A percentile compares a stretch with the other conserved stretches of the same genome.
phyloP scores from a whole-genome alignment of 1,140 invertebrate species.

The Scaptomyza montana region DNA sequence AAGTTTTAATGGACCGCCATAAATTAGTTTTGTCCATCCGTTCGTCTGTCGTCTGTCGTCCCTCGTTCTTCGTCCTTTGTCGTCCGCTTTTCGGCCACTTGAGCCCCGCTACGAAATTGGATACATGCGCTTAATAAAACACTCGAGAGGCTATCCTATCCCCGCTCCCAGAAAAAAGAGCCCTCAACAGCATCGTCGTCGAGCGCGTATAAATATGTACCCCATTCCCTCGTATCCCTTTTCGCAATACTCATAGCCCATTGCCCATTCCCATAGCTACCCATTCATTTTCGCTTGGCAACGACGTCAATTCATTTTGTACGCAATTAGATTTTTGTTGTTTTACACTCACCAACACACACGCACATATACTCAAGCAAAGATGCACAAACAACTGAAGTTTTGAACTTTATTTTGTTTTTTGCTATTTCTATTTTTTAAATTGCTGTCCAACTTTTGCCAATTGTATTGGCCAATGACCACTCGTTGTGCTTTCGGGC shows the following conservation, averaged over 20 bases:
- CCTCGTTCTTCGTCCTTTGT: neutral
- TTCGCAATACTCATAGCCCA: too few relatives aligned
- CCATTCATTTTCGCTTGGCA: constrained; percentile 76
- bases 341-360: constrained; percentile 28
- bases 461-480: constrained; percentile 60
- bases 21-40: constrained; percentile 65
- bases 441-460: constrained; percentile 61
- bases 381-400: constrained; percentile 32
- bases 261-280: constrained; percentile 36
- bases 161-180: neutral
- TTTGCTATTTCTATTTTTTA: constrained; percentile 32
- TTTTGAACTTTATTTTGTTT: constrained; percentile 48
- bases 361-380: constrained; percentile 30
- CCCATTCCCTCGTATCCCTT: neutral
- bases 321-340: constrained; percentile 75
- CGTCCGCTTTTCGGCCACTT: constrained; percentile 52
- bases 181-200: constrained; percentile 33
- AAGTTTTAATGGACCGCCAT: constrained; percentile 80
- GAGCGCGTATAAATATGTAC: constrained; percentile 48
- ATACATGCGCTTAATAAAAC: constrained; percentile 80
- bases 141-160: constrained; percentile 62
- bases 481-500: constrained; percentile 10
- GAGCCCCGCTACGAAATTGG: constrained; percentile 73
- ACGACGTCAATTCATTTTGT: constrained; percentile 81
- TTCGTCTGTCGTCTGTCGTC: constrained; percentile 18